phyloP scores from a whole-genome alignment of 2,888 invertebrate genomes.

The Pollenia griseotomentosa region DNA sequence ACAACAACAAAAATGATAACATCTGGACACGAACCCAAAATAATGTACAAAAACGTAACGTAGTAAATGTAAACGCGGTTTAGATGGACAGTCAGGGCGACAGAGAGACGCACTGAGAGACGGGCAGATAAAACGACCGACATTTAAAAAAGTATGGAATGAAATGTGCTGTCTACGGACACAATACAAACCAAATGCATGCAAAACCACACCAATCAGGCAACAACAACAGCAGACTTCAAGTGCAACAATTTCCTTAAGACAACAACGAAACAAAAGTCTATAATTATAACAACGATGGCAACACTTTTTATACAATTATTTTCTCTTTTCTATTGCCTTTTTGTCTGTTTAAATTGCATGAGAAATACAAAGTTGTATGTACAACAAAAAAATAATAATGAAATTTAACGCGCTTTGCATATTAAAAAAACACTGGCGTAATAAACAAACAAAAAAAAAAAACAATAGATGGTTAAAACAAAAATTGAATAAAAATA shows the following conservation, averaged over 20 bases:
- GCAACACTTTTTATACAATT: background rate
- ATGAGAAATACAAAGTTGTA: background rate
- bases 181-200: constrained; percentile 18
- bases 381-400: constrained; percentile 12
- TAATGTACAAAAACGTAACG: constrained; percentile 1
- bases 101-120: background rate
- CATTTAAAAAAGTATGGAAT: constrained; percentile 28
- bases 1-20: constrained; percentile 48
- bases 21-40: constrained; percentile 53
- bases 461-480: background rate
- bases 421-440: constrained; percentile 18
- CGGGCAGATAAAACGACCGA: constrained; percentile 1
- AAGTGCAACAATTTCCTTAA: background rate
- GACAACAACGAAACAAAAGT: background rate
- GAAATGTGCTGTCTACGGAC: constrained; percentile 45
- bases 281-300: background rate
- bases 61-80: constrained; percentile 28
- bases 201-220: constrained; percentile 24
- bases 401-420: constrained; percentile 45
- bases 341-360: background rate
- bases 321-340: background rate
- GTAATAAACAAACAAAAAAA: background rate
- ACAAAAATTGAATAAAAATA: background rate
- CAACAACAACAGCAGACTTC: constrained; percentile 38
- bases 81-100: background rate